Conservation (phyloP, 2,797 vertebrate species). For the Ceryle rudis region DNA sequence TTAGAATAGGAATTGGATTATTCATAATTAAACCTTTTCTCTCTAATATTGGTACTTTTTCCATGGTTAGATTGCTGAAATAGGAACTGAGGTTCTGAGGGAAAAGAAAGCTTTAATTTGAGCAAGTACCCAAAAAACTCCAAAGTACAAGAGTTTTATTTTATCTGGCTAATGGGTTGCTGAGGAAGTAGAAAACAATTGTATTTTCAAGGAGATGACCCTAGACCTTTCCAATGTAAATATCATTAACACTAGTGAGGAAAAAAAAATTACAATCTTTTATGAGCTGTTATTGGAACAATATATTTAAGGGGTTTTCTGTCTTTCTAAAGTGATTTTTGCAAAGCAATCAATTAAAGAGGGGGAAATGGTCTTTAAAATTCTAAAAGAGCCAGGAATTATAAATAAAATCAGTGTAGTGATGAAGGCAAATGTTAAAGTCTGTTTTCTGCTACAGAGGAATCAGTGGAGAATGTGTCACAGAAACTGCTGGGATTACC, state of each 20-base stretch:
- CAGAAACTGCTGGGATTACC: not conserved
- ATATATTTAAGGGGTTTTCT: accelerated
- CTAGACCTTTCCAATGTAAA: not conserved
- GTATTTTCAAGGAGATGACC: not conserved
- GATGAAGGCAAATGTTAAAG: not conserved
- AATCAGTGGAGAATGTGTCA: not conserved
- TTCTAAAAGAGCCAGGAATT: not conserved
- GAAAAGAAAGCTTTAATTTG: not conserved
- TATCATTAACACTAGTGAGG: not conserved
- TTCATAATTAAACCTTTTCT: not conserved
- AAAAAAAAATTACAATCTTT: not conserved
- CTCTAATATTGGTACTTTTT: not conserved
- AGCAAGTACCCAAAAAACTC: not conserved
- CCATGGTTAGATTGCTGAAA: not conserved
- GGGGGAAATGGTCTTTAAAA: not conserved
- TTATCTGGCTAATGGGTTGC: not conserved
- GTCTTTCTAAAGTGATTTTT: not conserved
- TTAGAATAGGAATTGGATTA: not conserved
- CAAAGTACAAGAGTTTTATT: not conserved
- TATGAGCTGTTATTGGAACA: not conserved
- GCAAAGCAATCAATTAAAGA: not conserved
- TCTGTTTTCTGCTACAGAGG: not conserved
- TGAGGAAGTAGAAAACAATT: not conserved
- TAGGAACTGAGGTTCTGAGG: not conserved
- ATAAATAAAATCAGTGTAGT: not conserved